Evolutionary conservation across 92 coral and sea anemone species (phyloP).

Genomic region (Epizoanthus illoricatus): DNA sequence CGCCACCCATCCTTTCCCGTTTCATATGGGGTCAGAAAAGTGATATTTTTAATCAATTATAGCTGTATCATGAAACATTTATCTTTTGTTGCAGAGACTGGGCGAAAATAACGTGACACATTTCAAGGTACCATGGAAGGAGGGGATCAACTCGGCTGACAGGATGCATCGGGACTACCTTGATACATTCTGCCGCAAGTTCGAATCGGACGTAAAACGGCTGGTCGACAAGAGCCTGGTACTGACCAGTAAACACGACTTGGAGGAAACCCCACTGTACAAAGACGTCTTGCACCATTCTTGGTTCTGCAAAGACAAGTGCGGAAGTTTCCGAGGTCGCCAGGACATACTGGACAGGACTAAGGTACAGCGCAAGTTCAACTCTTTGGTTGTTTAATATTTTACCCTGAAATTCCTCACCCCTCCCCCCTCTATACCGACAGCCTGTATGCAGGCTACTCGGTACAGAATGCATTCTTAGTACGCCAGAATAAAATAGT

Average conservation of each 20-base stretch:
- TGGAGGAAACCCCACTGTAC: conserved; percentile 53
- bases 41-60: too few species aligned
- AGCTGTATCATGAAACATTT: too few species aligned
- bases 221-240: conserved; percentile 69
- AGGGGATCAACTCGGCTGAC: conserved; percentile 79
- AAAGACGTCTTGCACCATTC: conserved; percentile 76
- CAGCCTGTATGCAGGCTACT: too few species aligned
- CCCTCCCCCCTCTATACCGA: too few species aligned
- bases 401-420: neutral
- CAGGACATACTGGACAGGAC: conserved; percentile 61
- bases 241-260: conserved; percentile 44
- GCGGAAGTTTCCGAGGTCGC: conserved; percentile 73
- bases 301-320: conserved; percentile 84
- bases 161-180: conserved; percentile 69
- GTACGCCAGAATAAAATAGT: too few species aligned
- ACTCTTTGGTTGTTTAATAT: neutral
- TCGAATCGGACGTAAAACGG: conserved; percentile 69
- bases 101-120: conserved; percentile 66
- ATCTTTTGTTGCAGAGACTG: conserved; percentile 35
- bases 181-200: conserved; percentile 63
- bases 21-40: too few species aligned
- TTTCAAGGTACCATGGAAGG: conserved; percentile 75
- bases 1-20: too few species aligned
- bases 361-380: neutral
- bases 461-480: too few species aligned